Evolutionary conservation across 1,140 invertebrate genomes (phyloP).

Genomic region (Triops longicaudatus): DNA sequence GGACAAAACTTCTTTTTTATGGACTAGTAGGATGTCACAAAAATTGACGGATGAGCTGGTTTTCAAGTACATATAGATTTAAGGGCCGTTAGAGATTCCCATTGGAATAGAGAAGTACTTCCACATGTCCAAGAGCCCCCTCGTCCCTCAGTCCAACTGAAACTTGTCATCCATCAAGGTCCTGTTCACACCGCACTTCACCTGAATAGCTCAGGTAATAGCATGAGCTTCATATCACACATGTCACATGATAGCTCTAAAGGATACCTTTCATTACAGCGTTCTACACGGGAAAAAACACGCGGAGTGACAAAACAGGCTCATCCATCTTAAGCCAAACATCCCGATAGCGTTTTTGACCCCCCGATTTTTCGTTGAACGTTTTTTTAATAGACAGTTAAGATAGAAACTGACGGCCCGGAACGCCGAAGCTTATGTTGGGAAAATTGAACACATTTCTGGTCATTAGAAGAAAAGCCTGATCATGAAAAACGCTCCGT

Average conservation of each 20-base stretch:
- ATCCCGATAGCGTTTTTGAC: background rate
- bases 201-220: constrained; percentile 15
- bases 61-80: background rate
- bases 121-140: background rate
- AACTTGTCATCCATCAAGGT: constrained; percentile 6
- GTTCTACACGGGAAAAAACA: background rate
- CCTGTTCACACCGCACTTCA: constrained; percentile 14
- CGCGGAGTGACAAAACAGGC: background rate
- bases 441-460: background rate
- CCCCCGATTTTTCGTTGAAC: background rate
- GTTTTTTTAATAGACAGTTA: constrained; percentile 5
- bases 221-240: constrained; percentile 12
- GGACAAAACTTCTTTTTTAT: background rate
- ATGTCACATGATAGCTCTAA: constrained; percentile 1
- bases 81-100: background rate
- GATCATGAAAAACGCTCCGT: background rate
- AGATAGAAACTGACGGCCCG: background rate
- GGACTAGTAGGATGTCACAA: background rate
- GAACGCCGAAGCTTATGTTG: background rate
- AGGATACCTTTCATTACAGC: constrained; percentile 5
- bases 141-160: background rate
- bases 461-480: background rate
- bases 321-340: background rate
- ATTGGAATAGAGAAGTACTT: background rate
- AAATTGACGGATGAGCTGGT: background rate